Base-by-base conservation (phyloP, 2,797 vertebrate genomes). In the Myotis findleyi region DNA sequence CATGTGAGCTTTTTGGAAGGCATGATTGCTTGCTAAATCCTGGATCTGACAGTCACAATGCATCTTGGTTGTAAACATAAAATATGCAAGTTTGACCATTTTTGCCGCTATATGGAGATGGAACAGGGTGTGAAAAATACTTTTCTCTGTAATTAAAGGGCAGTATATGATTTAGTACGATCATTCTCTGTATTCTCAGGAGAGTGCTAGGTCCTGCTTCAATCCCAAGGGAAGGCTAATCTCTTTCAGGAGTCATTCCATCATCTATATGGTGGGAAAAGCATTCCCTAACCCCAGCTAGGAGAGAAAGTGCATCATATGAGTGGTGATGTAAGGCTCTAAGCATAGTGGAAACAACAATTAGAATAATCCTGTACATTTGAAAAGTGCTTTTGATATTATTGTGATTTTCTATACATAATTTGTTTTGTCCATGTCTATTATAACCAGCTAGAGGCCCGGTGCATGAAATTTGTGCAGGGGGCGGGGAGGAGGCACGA, bases 11-110 rank as follows among this genome's bases (percentile, higher is more conserved):
- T 90, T 93, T 59, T n/a, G 79, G 38, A 69, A 73, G 41, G 23
- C 13, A 20, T n/a, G 77, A 93, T 49, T 89, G 21, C 59, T 77
- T 59, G 38, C 38, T 83, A 73, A 94, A 44, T 84, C 89, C 55
- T 57, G 23, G 8, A 6, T 84, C 68, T 95, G 76, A 77, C 16
- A 53, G 25, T 95, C 84, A 87, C 33, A 76, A 5, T 77, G 7
- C 14, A 57, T 79, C 62, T 76, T 73, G 16, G 11, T 44, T 53
- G 3, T 57, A 86, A 81, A 87, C 6, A 17, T 88, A 6, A 80
- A 83, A 77, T 69, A 82, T 38, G 16, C 17, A 94, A 89, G 87
- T 79, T 25, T 87, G 27, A 77, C 27, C 59, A 33, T 36, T 68
- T 93, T 72, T 87, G 51, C 33, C 66, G 16, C 23, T 77, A 2